A percentile compares a stretch with the other conserved stretches of the same genome.
phyloP scores from a whole-genome alignment of 2,888 invertebrate species.

The Eupsilia transversa region DNA sequence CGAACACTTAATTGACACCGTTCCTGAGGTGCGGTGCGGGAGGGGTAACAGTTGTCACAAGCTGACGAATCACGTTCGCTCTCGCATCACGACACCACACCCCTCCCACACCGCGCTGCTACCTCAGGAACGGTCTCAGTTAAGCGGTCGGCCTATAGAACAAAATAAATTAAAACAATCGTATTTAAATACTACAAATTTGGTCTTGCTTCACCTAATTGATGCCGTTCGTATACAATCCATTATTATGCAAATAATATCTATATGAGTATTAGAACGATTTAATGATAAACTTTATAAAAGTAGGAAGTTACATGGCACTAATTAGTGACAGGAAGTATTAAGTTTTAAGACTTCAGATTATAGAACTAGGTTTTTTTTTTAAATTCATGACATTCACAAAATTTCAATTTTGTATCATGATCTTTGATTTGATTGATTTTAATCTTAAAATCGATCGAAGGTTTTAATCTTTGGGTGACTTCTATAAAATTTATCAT shows the following conservation, averaged over 20 bases:
- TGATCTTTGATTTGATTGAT: too few relatives aligned
- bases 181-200: slow-evolving; percentile 30
- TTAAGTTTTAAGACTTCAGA: not conserved
- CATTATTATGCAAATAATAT: slow-evolving; percentile 55
- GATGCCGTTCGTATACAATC: slow-evolving; percentile 71
- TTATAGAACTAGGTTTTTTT: not conserved
- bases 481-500: slow-evolving; percentile 41
- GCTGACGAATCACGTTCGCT: too few relatives aligned
- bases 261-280: slow-evolving; percentile 30
- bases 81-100: too few relatives aligned
- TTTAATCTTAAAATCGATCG: too few relatives aligned
- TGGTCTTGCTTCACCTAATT: slow-evolving; percentile 64
- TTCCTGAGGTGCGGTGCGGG: too few relatives aligned
- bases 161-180: slow-evolving; percentile 20
- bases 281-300: slow-evolving; percentile 38
- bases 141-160: too few relatives aligned
- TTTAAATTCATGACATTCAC: not conserved
- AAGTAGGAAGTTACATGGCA: not conserved
- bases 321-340: slow-evolving; percentile 19
- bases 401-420: not conserved
- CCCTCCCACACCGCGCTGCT: too few relatives aligned
- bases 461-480: too few relatives aligned
- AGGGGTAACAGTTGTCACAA: too few relatives aligned
- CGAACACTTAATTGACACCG: too few relatives aligned
- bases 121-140: too few relatives aligned